Percentiles rank a stretch among this genome's conserved stretches.
Evolutionary conservation across 2,888 invertebrate species (phyloP).

Genomic region (Eupithecia centaureata): DNA sequence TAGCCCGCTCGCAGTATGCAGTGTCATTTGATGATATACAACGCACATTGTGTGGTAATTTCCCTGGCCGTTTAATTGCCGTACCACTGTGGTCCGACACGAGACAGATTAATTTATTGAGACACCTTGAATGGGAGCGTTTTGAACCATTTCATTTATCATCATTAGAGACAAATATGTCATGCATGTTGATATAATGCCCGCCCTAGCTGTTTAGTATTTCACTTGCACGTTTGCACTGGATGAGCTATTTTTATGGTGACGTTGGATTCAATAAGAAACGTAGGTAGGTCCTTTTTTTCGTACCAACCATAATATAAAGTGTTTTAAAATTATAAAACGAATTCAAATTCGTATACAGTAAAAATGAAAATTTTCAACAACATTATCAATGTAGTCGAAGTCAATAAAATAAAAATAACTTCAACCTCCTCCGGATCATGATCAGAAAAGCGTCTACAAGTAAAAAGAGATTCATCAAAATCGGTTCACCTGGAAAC

Average conservation of each 20-base stretch:
- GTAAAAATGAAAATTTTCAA: no score
- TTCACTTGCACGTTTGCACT: conserved; percentile 14
- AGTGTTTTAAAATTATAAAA: no score
- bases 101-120: conserved; percentile 77
- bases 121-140: conserved; percentile 73
- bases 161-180: conserved; percentile 70
- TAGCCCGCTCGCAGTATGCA: conserved; percentile 56
- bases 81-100: conserved; percentile 74
- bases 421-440: no score
- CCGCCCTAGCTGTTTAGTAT: conserved; percentile 32
- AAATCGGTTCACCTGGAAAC: no score
- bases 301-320: no score
- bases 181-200: conserved; percentile 44
- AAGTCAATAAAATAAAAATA: no score
- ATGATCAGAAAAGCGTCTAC: no score
- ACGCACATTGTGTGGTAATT: conserved; percentile 82
- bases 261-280: not conserved
- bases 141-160: conserved; percentile 71
- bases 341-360: no score
- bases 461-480: no score
- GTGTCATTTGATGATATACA: conserved; percentile 79
- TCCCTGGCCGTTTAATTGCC: conserved; percentile 77
- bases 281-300: no score
- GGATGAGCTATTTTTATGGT: conserved; percentile 17
- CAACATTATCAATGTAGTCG: no score